A percentile compares a stretch with the other conserved stretches of the same genome.
Conservation (phyloP, 2,888 invertebrate genomes). For the Melinaea marsaeus region DNA sequence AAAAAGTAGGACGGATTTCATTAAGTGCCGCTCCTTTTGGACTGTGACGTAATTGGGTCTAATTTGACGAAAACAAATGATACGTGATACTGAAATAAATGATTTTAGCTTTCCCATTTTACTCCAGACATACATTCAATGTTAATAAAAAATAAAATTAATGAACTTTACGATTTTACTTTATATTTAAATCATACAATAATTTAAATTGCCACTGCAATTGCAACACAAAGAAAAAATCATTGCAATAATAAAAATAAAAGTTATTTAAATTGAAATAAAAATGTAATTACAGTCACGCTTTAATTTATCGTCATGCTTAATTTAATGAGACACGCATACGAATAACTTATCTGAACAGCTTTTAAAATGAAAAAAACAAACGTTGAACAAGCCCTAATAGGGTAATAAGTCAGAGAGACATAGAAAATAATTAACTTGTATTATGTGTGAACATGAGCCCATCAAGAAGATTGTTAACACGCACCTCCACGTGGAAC, state of each 20-base stretch:
- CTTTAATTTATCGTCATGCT: conserved; percentile 23
- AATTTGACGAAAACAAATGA: conserved; percentile 77
- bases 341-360: conserved; percentile 22
- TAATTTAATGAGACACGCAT: conserved; percentile 27
- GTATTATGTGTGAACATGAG: conserved; percentile 65
- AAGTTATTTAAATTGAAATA: conserved; percentile 24
- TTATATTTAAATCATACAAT: conserved; percentile 12
- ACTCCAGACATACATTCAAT: conserved; percentile 17
- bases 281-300: conserved; percentile 24
- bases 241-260: conserved; percentile 20
- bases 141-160: conserved; percentile 15
- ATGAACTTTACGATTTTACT: conserved; percentile 12
- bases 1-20: conserved; percentile 36
- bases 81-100: conserved; percentile 73
- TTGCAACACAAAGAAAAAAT: conserved; percentile 17
- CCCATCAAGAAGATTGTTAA: conserved; percentile 59
- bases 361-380: conserved; percentile 25
- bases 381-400: conserved; percentile 41
- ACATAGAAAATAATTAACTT: conserved; percentile 58
- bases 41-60: conserved; percentile 58
- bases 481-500: conserved; percentile 53
- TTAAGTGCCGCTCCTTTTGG: conserved; percentile 13
- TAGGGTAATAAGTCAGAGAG: conserved; percentile 54
- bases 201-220: conserved; percentile 13
- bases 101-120: conserved; percentile 61